Evolutionary conservation across 1,140 invertebrate genomes (phyloP), one percentile per base, ranked within the genome.

Genomic region (Eumeta japonica): DNA sequence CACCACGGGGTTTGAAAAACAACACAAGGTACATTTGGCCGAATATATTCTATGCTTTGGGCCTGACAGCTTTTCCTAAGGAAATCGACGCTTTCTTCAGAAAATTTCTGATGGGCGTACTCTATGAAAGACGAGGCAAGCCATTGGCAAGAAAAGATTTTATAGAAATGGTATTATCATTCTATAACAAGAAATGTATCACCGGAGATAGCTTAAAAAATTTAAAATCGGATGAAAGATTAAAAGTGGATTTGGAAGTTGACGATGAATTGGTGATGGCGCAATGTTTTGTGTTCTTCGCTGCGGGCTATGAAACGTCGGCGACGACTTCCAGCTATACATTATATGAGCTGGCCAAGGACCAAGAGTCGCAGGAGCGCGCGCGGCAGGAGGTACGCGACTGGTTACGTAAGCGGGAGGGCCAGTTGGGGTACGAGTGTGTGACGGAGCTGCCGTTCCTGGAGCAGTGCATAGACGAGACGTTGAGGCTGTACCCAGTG

Each of bases 221-320:
- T 13, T n/a, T n/a, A n/a, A n/a, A n/a, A n/a, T n/a, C n/a, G n/a
- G 3, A 4, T n/a, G 28, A 11, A 3, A 29, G 13, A 11, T n/a
- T 29, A 7, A 29, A 11, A 11, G 13, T 4, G 28, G n/a, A n/a
- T n/a, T n/a, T n/a, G n/a, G 13, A 29, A 29, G 11, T 29, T 7
- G 28, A 29, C 13, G 28, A 29, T 13, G 28, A 7, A 3, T 11
- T 29, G 3, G 3, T 29, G 4, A 11, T 29, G 4, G 75, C 77
- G 0, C 79, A 84, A n/a, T n/a, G n/a, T n/a, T n/a, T n/a, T n/a
- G n/a, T n/a, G n/a, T n/a, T n/a, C n/a, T n/a, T n/a, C n/a, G 35
- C 76, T 32, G 79, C 73, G 35, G 58, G 60, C 1, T 61, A 49
- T 40, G 60, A 61, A 40, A 57, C 58, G 13, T 52, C 58, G n/a